Evolutionary conservation across 2,797 vertebrate species (phyloP).

Genomic region (Sebastes taczanowskii): DNA sequence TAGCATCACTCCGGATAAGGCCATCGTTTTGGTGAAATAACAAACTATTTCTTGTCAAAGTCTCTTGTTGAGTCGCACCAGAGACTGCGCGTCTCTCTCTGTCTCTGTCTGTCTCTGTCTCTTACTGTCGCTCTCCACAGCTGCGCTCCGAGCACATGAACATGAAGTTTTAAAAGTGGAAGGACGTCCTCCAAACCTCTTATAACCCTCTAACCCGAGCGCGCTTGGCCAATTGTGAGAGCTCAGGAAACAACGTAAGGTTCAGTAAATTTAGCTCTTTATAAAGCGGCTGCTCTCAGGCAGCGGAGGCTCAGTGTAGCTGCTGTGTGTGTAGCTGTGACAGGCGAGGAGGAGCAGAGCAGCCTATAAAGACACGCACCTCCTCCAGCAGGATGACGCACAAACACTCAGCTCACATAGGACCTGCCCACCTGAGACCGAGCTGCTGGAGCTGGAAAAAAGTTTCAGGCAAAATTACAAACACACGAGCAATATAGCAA

Average conservation of each 20-base stretch:
- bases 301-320: slow-evolving; percentile 48
- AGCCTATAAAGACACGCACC: slow-evolving; percentile 65
- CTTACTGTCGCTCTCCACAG: slow-evolving; percentile 56
- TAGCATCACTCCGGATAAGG: slow-evolving; percentile 90
- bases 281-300: slow-evolving; percentile 82
- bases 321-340: slow-evolving; percentile 30
- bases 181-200: slow-evolving; percentile 79
- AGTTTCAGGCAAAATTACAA: slow-evolving; percentile 40
- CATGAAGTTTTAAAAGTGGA: slow-evolving; percentile 63
- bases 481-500: slow-evolving; percentile 66
- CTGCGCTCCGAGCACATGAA: slow-evolving; percentile 71
- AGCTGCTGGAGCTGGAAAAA: slow-evolving; percentile 20
- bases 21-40: slow-evolving; percentile 81
- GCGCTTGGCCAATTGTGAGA: slow-evolving; percentile 86
- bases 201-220: slow-evolving; percentile 67
- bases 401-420: background rate
- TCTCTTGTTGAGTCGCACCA: slow-evolving; percentile 40
- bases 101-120: no score
- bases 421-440: slow-evolving; percentile 41
- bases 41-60: slow-evolving; percentile 45
- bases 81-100: slow-evolving; percentile 51
- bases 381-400: slow-evolving; percentile 58
- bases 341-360: slow-evolving; percentile 20
- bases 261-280: slow-evolving; percentile 96
- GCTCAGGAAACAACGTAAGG: slow-evolving; percentile 93